Percentiles rank a stretch among this genome's conserved stretches.
phyloP scores from a whole-genome alignment of 2,113 vertebrate species.

The Gobio gobio region DNA sequence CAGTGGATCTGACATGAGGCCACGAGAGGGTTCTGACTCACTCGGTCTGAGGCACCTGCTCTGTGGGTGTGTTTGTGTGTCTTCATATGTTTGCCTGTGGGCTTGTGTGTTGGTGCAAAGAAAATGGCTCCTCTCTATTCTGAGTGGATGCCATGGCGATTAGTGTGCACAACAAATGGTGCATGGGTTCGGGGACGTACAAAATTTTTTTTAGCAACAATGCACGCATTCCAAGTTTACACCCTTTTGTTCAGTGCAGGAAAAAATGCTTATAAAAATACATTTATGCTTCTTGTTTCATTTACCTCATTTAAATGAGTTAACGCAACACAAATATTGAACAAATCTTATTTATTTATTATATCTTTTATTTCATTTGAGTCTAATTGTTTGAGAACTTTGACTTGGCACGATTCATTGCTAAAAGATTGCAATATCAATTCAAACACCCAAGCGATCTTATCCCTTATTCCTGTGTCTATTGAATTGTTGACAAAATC shows the following conservation, averaged over 20 bases:
- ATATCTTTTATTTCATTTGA: no score
- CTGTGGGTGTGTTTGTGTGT: slow-evolving; percentile 45
- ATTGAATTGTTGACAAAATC: no score
- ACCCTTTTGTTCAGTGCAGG: no score
- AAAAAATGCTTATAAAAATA: no score
- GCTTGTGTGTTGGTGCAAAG: slow-evolving; percentile 39
- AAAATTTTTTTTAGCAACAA: slow-evolving; percentile 2
- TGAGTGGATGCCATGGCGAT: slow-evolving; percentile 44
- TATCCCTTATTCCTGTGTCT: no score
- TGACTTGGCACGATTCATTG: no score
- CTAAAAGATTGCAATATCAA: no score
- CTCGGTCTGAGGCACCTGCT: slow-evolving; percentile 57
- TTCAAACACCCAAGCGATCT: no score
- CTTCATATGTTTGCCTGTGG: slow-evolving; percentile 29
- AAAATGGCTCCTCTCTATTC: slow-evolving; percentile 54
- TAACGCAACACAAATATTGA: background rate
- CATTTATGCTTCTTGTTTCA: background rate
- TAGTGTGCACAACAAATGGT: slow-evolving; percentile 38
- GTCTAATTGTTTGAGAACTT: no score
- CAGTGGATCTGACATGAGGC: slow-evolving; percentile 53
- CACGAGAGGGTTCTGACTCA: slow-evolving; percentile 56
- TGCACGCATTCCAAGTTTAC: background rate
- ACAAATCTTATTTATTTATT: no score
- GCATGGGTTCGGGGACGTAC: slow-evolving; percentile 19
- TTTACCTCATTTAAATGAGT: background rate